A percentile compares a stretch with the other conserved stretches of the same genome.
These are phyloP conservation scores for Nomada ruficornis DNA, from an alignment of 2,888 invertebrate genomes.

Conservation along the genomic window DNA sequence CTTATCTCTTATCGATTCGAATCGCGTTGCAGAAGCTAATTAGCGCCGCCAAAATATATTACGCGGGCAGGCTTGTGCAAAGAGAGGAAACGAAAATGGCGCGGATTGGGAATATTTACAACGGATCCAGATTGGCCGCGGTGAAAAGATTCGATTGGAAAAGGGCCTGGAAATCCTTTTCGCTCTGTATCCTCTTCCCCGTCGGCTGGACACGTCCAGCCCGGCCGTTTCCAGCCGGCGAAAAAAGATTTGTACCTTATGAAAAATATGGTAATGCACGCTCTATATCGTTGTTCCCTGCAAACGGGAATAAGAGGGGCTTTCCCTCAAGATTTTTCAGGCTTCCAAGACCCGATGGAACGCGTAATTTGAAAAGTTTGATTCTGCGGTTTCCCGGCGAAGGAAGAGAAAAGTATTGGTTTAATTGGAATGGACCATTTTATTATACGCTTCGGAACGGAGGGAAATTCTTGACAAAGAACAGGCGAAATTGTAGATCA, in stretches of 20 bases:
- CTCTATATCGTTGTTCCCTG: slow-evolving; percentile 24
- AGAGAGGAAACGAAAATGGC: too few species aligned
- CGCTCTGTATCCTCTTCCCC: slow-evolving; percentile 28
- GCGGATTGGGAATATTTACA: too few species aligned
- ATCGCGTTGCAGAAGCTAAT: neutral
- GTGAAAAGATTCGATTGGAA: neutral
- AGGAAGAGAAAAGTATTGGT: neutral
- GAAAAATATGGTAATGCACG: slow-evolving; percentile 72
- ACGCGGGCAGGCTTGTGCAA: too few species aligned
- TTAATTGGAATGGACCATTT: neutral
- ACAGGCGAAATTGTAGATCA: too few species aligned
- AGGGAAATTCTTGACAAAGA: too few species aligned
- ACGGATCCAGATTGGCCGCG: too few species aligned
- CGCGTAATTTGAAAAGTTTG: slow-evolving; percentile 54
- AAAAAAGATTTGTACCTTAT: slow-evolving; percentile 73
- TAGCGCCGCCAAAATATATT: neutral
- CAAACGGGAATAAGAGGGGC: neutral
- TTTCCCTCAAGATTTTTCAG: slow-evolving; percentile 37
- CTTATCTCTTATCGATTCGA: slow-evolving; percentile 14
- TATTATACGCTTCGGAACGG: too few species aligned
- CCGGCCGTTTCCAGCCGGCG: slow-evolving; percentile 55
- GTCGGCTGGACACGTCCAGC: slow-evolving; percentile 16
- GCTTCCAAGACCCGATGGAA: slow-evolving; percentile 26
- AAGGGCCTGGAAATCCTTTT: neutral
- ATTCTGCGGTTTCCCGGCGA: neutral